These are phyloP conservation scores for Podarcis lilfordi DNA, from an alignment of 2,797 vertebrate genomes.

Conservation along the genomic window DNA sequence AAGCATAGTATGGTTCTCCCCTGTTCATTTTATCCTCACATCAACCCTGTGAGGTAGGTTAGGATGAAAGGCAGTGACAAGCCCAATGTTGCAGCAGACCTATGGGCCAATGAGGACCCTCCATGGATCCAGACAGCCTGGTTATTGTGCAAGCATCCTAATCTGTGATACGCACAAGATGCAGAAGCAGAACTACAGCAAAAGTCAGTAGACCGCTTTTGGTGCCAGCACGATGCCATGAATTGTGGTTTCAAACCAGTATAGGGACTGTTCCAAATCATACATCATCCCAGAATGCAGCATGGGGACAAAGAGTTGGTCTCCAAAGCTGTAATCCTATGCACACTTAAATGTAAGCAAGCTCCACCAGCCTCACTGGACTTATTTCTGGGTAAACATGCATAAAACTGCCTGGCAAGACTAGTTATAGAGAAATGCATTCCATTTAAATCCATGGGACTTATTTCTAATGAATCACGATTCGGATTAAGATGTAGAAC, in stretches of 20 bases:
- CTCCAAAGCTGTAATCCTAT: not conserved
- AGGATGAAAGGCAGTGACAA: too few species aligned
- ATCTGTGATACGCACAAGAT: not conserved
- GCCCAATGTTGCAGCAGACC: not conserved
- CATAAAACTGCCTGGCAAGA: not conserved
- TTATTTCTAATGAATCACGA: not conserved
- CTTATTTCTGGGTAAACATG: not conserved
- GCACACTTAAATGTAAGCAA: not conserved
- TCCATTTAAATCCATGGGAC: not conserved
- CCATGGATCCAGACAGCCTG: not conserved
- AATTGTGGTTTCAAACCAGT: not conserved
- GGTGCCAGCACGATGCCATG: not conserved
- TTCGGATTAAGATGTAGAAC: not conserved
- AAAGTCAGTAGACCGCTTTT: too few species aligned
- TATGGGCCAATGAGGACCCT: not conserved
- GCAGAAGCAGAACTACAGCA: not conserved
- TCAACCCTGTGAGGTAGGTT: too few species aligned
- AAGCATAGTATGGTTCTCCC: too few species aligned
- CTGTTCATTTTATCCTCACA: too few species aligned
- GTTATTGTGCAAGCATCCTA: not conserved
- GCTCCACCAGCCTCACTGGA: not conserved
- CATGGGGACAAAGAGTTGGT: not conserved
- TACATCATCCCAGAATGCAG: not conserved
- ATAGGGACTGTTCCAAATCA: not conserved
- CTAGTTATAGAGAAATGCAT: slow-evolving; percentile 1